Evolutionary conservation across 1,140 invertebrate species (phyloP), one percentile per base, ranked within the genome.

Genomic region (Camponotus floridanus): DNA sequence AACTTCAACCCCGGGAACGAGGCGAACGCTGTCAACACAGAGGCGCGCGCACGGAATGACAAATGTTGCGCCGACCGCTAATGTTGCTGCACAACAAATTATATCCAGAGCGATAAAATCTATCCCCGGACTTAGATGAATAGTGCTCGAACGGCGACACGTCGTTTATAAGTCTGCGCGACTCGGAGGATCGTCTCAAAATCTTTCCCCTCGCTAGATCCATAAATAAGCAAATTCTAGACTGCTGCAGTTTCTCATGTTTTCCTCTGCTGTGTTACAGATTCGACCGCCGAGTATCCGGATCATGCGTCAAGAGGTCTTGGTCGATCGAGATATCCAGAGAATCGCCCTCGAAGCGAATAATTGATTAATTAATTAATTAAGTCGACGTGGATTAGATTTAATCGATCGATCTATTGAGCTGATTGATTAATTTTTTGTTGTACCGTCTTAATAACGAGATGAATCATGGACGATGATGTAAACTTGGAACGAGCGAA

Each of bases 11-110:
- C 94, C 74, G 85, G 67, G 93, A 94, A 92, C 91, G 88, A 92
- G 93, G 92, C 89, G 85, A 91, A 65, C 71, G 92, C 93, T 95
- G 94, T 95, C 94, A 95, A 95, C 94, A 95, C 94, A 95, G 92
- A 92, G 94, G 93, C 94, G 93, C 92, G 94, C 91, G 92, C 85
- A 78, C 86, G 57, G 87, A 88, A 94, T 95, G 94, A 95, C 94
- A 94, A 94, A 95, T 95, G 93, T 91, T 76, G 87, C 70, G 73
- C 71, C 87, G 91, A 91, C 92, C 92, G 80, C 93, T 93, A 93
- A 94, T 94, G 92, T 94, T 94, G 87, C 90, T 92, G 88, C 81
- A 94, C 94, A 95, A 95, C 94, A 94, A 95, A 95, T 95, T 95
- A 95, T 92, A 94, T 88, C 86, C 80, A 80, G 64, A 85, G 84